Evolutionary conservation across 2,113 vertebrate species (phyloP), one percentile per base, ranked within the genome.

Genomic region (Pollimyrus isidori): DNA sequence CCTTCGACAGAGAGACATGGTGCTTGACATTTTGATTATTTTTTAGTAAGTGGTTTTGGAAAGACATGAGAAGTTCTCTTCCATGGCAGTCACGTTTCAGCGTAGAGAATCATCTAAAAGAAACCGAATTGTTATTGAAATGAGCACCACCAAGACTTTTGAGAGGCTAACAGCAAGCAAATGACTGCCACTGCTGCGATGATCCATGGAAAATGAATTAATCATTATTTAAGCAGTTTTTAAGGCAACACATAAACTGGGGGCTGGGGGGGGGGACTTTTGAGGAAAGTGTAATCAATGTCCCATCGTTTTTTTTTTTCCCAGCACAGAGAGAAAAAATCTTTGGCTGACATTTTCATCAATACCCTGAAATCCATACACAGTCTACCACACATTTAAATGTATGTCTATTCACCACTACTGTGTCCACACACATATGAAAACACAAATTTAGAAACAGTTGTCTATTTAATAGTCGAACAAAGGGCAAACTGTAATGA

Each of bases 341-440:
- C 35, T 87, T 87, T 87, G 50, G 17, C 13, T 87, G 85, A 30
- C 26, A 53, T 19, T 53, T 80, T 19, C 21, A 45, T 48, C 30
- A 80, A 39, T 53, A 87, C 65, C 15, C 35, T 76, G 15, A 76
- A 87, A 87, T 90, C 89, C 76, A 53, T 90, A 73, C 26, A 39
- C 35, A 73, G 83, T 53, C 89, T n/a, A 7, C 45, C 10, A 5
- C 85, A 76, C 58, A 52, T 89, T 87, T 35, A 50, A 87, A 56
- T 87, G 85, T 45, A n/a, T 42, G 46, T 30, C 48, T 69, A 7
- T 39, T 10, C 26, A 39, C 73, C 88, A 30, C 48, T 35, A 19
- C 85, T 19, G 85, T 6, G 35, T 39, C 49, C 50, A 52, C 35
- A 53, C 15, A 26, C 76, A 17, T 15, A 21, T 45, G 7, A 50